Base-by-base conservation (phyloP, 2,888 invertebrate species). In the Spisula subtruncata region DNA sequence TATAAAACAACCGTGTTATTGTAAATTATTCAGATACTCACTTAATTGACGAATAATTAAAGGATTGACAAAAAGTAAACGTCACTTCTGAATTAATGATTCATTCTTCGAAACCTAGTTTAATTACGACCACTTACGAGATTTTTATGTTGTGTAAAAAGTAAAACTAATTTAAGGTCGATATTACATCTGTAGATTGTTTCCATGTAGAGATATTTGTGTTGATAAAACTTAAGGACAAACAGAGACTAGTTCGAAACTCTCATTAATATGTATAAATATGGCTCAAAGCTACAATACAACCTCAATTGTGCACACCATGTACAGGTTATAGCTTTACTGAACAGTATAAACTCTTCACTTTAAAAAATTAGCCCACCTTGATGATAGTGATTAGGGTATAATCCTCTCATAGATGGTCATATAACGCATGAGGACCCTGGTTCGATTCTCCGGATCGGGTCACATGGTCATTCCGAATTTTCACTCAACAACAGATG, bases 31-130 rank as follows among this genome's bases (percentile, higher is more conserved):
- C n/a, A 66, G 20, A 4, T 25, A 25, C 60, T n/a, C 8, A 66
- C 25, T 66, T 66, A 25, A 25, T 66, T 66, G 60, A 25, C 25
- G 60, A 66, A 66, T 66, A 66, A 66, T 66, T 66, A 66, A 66
- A n/a, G 12, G 60, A 51, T 51, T 66, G 25, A 25, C 25, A 25
- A 66, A 66, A 66, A 66, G 10, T 25, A 66, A 10, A n/a, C 60
- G 60, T 20, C 25, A 66, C 8, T 66, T 66, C 20, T 66, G 60
- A 25, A 25, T 66, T 0, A 66, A 66, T 66, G 60, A 66, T 66
- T 66, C 25, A 66, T 66, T 66, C 25, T 66, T n/a, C n/a, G 10
- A 25, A 66, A 4, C 25, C 25, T 25, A 25, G 60, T 66, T 66
- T 66, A 66, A 66, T 66, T 66, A 25, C 25, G 10, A 66, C 10